phyloP scores from a whole-genome alignment of 2,113 vertebrate genomes.

The Corythaixoides concolor region DNA sequence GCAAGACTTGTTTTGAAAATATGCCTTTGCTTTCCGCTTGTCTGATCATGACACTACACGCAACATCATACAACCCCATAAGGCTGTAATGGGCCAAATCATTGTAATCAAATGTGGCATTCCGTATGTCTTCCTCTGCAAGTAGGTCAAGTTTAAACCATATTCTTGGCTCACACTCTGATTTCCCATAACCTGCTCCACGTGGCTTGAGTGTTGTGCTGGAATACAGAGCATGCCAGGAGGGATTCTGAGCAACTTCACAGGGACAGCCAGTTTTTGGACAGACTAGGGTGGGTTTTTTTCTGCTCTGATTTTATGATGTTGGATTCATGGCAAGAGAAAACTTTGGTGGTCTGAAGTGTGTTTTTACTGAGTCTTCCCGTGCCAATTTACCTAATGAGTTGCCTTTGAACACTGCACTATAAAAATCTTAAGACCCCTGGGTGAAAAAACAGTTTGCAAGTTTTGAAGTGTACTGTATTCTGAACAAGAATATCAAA shows the following conservation, averaged over 20 bases:
- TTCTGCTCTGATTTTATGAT: background rate
- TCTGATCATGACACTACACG: conserved; percentile 69
- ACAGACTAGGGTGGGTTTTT: background rate
- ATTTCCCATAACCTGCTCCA: conserved; percentile 62
- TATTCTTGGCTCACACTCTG: conserved; percentile 48
- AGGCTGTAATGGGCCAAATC: conserved; percentile 74
- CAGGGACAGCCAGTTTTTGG: background rate
- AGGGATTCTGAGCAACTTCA: conserved; percentile 22
- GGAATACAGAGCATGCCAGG: background rate
- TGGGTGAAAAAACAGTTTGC: background rate
- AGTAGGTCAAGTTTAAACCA: conserved; percentile 88
- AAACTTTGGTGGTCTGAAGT: background rate
- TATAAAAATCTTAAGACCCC: background rate
- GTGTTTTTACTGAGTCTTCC: background rate
- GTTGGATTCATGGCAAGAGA: background rate
- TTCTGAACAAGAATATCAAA: background rate
- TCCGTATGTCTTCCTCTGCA: conserved; percentile 77
- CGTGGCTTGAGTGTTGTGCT: background rate
- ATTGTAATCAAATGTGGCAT: conserved; percentile 84
- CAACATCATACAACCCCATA: conserved; percentile 74
- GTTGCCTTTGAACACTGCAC: background rate
- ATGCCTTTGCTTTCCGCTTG: conserved; percentile 81
- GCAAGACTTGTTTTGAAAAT: conserved; percentile 77
- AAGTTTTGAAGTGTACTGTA: background rate
- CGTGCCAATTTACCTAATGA: background rate